Base-by-base conservation (phyloP, 2,797 vertebrate species). In the Ciconia nigra region DNA sequence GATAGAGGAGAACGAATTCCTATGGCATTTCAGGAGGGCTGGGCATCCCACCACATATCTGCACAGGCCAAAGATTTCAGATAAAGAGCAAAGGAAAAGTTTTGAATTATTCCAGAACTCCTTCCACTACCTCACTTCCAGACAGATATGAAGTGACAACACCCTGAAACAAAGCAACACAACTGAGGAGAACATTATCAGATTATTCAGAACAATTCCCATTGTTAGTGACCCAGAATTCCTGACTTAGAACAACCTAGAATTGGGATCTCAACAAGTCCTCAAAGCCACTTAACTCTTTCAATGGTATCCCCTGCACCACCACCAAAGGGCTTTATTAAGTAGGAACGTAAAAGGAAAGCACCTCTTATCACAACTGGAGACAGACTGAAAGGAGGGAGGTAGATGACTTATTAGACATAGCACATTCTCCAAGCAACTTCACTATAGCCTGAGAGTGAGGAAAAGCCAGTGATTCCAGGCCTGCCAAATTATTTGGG, bases 61-160 rank as follows among this genome's bases (percentile, higher is more conserved):
- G 0, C 89, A 59, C 2, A 0, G 77, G 85, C 87, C 96, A 97
- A 93, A 96, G 96, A 90, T 93, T 93, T 91, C 0, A 61, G 95
- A 96, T 93, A 96, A 95, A 96, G n/a, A 96, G 66, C 65, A 91
- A 96, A 95, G 91, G 82, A 96, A 96, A 96, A 93, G 76, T 65
- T 95, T 89, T 91, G 39, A 95, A 95, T 93, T 94, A 96, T 90
- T 96, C 82, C 91, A 94, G 89, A 91, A 90, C 90, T 95, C 93
- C 94, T 96, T 96, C 96, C 94, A 97, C 96, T 96, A 96, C 94
- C 91, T 97, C 96, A 96, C 94, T 96, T 96, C 96, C 96, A 97
- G 94, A 95, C 71, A 95, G 95, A 94, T 96, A 95, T 66, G 92
- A 93, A 97, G 76, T 79, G 96, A 96, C 93, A 96, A 95, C 86